phyloP scores from a whole-genome alignment of 2,888 invertebrate species.

The Muschampia plurimacula region DNA sequence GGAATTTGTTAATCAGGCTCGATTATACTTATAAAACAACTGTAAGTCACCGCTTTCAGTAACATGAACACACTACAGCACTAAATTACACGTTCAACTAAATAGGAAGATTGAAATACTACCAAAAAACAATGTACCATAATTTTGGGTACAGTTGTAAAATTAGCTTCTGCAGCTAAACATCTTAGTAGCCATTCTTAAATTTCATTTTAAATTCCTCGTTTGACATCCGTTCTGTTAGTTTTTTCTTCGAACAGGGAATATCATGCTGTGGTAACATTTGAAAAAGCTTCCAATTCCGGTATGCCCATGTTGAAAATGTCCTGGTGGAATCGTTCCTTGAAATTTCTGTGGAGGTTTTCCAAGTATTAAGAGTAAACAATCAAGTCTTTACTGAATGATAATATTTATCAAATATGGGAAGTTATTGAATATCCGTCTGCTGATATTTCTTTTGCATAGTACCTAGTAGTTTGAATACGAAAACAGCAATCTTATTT shows the following conservation, averaged over 20 bases:
- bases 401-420: constrained; percentile 43
- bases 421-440: constrained; percentile 47
- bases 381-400: constrained; percentile 43
- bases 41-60: background rate
- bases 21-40: background rate
- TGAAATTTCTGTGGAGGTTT: constrained; percentile 46
- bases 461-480: constrained; percentile 42
- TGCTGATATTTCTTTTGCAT: constrained; percentile 52
- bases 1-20: constrained; percentile 4
- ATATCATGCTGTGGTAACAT: constrained; percentile 45
- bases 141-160: no score
- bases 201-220: constrained; percentile 8
- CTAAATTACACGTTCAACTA: constrained; percentile 6
- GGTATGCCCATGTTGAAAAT: constrained; percentile 45
- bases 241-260: constrained; percentile 7
- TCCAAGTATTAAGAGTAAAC: constrained; percentile 43
- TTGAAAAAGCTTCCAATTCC: constrained; percentile 49
- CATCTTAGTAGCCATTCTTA: constrained; percentile 8
- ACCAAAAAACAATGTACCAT: constrained; percentile 6
- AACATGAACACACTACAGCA: background rate
- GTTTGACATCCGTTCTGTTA: background rate
- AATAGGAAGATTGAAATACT: constrained; percentile 1
- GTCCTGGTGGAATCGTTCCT: constrained; percentile 43
- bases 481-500: constrained; percentile 52
- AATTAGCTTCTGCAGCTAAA: background rate